A percentile compares a stretch with the other conserved stretches of the same genome.
phyloP scores from a whole-genome alignment of 2,888 invertebrate species.

The Meiosimyza platycephala region DNA sequence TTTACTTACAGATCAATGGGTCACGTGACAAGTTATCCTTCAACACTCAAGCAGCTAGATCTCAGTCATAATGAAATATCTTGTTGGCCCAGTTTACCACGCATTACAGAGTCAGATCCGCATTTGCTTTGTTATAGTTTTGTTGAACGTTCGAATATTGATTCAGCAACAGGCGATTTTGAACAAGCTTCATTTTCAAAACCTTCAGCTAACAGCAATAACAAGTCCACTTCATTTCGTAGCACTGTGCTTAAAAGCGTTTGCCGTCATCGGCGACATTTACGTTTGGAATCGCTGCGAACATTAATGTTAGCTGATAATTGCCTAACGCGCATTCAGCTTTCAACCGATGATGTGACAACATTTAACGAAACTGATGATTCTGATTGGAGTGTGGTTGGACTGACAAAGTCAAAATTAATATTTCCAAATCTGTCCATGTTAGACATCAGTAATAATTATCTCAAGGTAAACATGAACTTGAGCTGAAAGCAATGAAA shows the following conservation, averaged over 20 bases:
- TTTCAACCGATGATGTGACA: conserved; percentile 85
- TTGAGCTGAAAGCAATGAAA: background rate
- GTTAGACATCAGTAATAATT: conserved; percentile 93
- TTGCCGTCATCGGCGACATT: conserved; percentile 86
- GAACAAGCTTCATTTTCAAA: conserved; percentile 54
- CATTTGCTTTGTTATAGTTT: conserved; percentile 80
- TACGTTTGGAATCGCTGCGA: conserved; percentile 72
- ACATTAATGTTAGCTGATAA: conserved; percentile 84
- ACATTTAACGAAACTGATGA: conserved; percentile 72
- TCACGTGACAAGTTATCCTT: conserved; percentile 90
- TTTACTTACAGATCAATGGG: conserved; percentile 76
- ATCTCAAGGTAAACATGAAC: conserved; percentile 67
- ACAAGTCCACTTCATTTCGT: conserved; percentile 71
- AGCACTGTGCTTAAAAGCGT: conserved; percentile 82
- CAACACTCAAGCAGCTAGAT: conserved; percentile 89
- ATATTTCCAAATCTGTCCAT: conserved; percentile 95
- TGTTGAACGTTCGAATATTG: conserved; percentile 53
- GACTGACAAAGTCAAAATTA: conserved; percentile 74
- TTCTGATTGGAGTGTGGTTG: conserved; percentile 73
- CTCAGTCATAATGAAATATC: conserved; percentile 91
- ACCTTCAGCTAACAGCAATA: conserved; percentile 45
- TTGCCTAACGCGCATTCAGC: conserved; percentile 80
- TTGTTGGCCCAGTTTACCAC: conserved; percentile 89
- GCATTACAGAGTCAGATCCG: conserved; percentile 74
- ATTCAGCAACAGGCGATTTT: conserved; percentile 42